Conservation (phyloP, 2,113 vertebrate species). For the Daboia siamensis region DNA sequence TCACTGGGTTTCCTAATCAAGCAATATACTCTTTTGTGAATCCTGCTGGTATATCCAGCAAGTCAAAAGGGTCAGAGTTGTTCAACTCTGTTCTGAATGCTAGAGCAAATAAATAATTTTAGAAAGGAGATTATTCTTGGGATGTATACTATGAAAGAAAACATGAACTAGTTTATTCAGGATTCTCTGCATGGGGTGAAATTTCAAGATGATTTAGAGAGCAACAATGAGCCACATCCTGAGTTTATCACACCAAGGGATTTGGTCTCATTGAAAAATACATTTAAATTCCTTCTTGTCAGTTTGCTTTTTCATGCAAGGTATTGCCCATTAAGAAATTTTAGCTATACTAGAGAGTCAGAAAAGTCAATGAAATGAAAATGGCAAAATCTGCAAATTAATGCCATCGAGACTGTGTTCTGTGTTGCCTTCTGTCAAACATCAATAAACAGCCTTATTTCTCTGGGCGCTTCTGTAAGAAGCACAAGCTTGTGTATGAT, state of each 20-base stretch:
- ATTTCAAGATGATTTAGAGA: background rate
- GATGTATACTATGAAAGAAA: background rate
- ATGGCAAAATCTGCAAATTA: background rate
- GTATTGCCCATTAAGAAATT: background rate
- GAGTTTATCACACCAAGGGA: background rate
- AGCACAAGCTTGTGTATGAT: background rate
- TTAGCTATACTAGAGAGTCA: background rate
- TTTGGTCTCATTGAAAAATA: background rate
- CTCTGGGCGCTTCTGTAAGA: constrained; percentile 10
- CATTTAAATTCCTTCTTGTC: background rate
- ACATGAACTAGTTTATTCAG: background rate
- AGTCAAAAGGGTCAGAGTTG: background rate
- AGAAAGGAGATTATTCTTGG: background rate
- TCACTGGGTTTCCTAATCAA: background rate
- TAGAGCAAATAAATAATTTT: background rate
- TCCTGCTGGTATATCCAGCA: background rate
- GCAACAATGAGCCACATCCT: background rate
- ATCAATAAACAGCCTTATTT: constrained; percentile 34
- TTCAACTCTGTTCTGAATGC: background rate
- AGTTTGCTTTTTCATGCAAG: background rate
- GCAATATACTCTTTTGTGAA: background rate
- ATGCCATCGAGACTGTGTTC: constrained; percentile 17
- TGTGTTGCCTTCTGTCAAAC: constrained; percentile 36
- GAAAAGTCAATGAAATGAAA: constrained; percentile 10
- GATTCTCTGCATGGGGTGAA: background rate